phyloP scores from a whole-genome alignment of 2,113 vertebrate genomes.

The Nicator chloris region DNA sequence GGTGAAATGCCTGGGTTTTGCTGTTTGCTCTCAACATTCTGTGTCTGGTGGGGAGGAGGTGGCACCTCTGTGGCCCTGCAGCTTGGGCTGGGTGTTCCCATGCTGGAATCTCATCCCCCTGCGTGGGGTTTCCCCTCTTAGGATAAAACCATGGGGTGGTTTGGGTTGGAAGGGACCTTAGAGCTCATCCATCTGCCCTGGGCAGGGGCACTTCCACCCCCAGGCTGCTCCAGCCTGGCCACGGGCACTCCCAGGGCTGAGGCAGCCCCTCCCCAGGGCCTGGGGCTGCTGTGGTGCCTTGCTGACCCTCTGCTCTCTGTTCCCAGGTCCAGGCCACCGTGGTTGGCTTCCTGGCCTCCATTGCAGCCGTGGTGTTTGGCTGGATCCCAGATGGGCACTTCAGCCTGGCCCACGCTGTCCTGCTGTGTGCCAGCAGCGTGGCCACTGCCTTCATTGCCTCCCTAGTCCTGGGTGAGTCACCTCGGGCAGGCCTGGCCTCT shows the following conservation, averaged over 20 bases:
- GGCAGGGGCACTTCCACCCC: neutral
- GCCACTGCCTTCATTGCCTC: slow-evolving; percentile 97
- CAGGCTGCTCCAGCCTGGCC: neutral
- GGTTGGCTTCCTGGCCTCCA: slow-evolving; percentile 95
- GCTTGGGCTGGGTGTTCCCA: neutral
- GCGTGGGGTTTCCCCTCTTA: neutral
- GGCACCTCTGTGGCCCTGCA: neutral
- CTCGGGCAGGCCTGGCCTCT: too few relatives aligned
- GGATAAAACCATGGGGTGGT: neutral
- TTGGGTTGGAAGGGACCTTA: neutral
- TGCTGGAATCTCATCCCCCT: neutral
- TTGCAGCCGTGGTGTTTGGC: slow-evolving; percentile 93
- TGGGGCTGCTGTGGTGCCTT: neutral
- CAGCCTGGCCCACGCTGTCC: slow-evolving; percentile 85
- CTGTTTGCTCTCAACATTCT: neutral
- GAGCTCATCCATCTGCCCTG: neutral
- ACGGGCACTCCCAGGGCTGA: neutral
- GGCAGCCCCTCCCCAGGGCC: too few relatives aligned
- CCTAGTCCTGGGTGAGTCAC: slow-evolving; percentile 90
- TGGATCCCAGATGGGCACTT: slow-evolving; percentile 98
- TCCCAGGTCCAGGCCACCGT: slow-evolving; percentile 94
- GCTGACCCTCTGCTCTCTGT: neutral
- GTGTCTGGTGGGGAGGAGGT: neutral
- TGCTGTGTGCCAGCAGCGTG: slow-evolving; percentile 96
- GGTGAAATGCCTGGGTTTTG: neutral